Evolutionary conservation across 2,888 invertebrate genomes (phyloP).

Genomic region (Callyntrura guangdongensis): DNA sequence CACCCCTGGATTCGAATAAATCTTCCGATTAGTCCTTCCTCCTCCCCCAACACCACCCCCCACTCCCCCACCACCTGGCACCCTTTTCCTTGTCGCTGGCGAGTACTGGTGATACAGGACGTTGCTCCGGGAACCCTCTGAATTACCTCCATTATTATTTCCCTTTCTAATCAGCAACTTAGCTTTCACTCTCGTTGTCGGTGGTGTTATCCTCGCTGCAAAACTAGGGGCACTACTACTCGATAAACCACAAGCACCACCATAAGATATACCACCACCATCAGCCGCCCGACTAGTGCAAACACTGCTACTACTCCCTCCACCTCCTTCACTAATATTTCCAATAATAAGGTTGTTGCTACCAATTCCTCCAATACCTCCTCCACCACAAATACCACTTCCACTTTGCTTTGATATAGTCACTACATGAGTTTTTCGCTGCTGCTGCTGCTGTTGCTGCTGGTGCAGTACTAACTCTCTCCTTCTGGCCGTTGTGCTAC

Average conservation of each 20-base stretch:
- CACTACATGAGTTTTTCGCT: slow-evolving; percentile 19
- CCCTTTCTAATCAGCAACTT: slow-evolving; percentile 81
- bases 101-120: slow-evolving; percentile 72
- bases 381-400: slow-evolving; percentile 57
- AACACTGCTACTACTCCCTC: background rate
- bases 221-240: background rate
- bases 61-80: no score
- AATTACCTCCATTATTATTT: slow-evolving; percentile 57
- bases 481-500: slow-evolving; percentile 37
- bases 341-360: slow-evolving; percentile 63
- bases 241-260: slow-evolving; percentile 42
- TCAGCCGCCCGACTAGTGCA: background rate
- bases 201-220: slow-evolving; percentile 24
- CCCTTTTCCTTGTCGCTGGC: background rate
- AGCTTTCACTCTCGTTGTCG: slow-evolving; percentile 80
- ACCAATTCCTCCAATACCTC: slow-evolving; percentile 60
- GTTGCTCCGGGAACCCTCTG: slow-evolving; percentile 26
- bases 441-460: slow-evolving; percentile 51
- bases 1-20: slow-evolving; percentile 68
- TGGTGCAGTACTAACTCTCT: slow-evolving; percentile 53
- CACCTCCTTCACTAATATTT: slow-evolving; percentile 19
- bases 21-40: slow-evolving; percentile 61
- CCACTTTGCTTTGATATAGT: background rate
- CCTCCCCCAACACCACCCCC: slow-evolving; percentile 10
- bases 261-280: slow-evolving; percentile 31